Evolutionary conservation across 2,797 vertebrate genomes (phyloP), one percentile per base, ranked within the genome.

Genomic region (Coendou prehensilis): DNA sequence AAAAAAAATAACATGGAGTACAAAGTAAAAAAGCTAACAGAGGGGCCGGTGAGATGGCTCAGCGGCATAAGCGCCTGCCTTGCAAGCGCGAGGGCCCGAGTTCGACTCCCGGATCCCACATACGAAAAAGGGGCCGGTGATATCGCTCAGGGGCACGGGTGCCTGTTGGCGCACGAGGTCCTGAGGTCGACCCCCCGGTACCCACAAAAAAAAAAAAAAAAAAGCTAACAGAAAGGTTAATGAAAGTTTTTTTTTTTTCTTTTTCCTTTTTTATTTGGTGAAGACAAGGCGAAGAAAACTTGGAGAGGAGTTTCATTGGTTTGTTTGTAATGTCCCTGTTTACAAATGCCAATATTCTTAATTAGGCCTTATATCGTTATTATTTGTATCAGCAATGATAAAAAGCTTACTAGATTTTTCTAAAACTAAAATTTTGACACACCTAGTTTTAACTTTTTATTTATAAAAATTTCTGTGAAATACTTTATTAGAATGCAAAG

Each of bases 281-380:
- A 87, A 63, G 79, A 37, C 52, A 89, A 50, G 10, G 26, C 88
- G 83, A 94, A 91, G 75, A 85, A 64, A 93, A 61, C 88, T 63
- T 95, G 20, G 63, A n/a, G 47, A 91, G 59, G 41, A 82, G 20
- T 96, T 95, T 85, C 23, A 69, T 83, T 96, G 89, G 26, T 81
- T 93, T 95, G 23, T 93, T 96, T 69, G 63, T 86, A 89, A 28
- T 90, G 18, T 85, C 37, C 73, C 22, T 94, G 57, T 89, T 97
- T 94, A 91, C 57, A 71, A 94, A 90, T 84, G 69, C 30, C 30
- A 63, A 11, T 63, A 67, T 95, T 94, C 26, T 30, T 18, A 85
- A 14, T 89, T 92, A 89, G 30, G 26, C 17, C 80, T 94, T 86
- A 71, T 50, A 37, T 94, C 13, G 64, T 93, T 75, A 61, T 80